Percentiles rank a stretch among this genome's conserved stretches.
These are phyloP conservation scores for Adelognathus sp. DNA, from an alignment of 2,888 invertebrate species.

Conservation along the genomic window DNA sequence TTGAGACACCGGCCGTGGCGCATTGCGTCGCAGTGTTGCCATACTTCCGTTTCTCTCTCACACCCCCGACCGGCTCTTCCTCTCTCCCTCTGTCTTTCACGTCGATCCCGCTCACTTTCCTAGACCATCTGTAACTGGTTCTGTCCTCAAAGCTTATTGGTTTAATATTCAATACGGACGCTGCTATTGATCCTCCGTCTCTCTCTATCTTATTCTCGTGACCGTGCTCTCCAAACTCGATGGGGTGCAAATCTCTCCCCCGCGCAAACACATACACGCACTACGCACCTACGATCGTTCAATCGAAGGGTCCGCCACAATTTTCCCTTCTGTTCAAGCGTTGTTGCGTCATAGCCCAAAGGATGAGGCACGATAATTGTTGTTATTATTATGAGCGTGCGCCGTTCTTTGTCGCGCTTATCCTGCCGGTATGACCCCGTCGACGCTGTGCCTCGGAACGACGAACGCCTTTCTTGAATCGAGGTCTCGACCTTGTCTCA, in stretches of 20 bases:
- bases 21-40: constrained; percentile 45
- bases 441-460: constrained; percentile 57
- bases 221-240: neutral
- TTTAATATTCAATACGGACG: constrained; percentile 74
- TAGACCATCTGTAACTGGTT: constrained; percentile 29
- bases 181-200: constrained; percentile 52
- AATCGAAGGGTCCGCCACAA: constrained; percentile 35
- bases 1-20: constrained; percentile 18
- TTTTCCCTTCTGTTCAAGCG: constrained; percentile 4
- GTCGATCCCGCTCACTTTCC: constrained; percentile 19
- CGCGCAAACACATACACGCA: neutral
- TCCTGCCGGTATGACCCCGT: constrained; percentile 6
- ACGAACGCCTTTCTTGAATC: constrained; percentile 73
- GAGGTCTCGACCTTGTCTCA: constrained; percentile 72
- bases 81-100: constrained; percentile 35
- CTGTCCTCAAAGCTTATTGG: constrained; percentile 67
- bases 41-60: constrained; percentile 42
- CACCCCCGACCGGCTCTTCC: neutral
- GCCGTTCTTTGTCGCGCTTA: neutral
- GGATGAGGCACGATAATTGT: neutral
- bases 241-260: neutral
- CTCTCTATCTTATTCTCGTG: constrained; percentile 9
- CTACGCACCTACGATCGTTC: constrained; percentile 57
- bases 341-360: neutral
- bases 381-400: neutral